Evolutionary conservation across 2,888 invertebrate genomes (phyloP), one percentile per base, ranked within the genome.

Genomic region (Eupithecia tripunctaria): DNA sequence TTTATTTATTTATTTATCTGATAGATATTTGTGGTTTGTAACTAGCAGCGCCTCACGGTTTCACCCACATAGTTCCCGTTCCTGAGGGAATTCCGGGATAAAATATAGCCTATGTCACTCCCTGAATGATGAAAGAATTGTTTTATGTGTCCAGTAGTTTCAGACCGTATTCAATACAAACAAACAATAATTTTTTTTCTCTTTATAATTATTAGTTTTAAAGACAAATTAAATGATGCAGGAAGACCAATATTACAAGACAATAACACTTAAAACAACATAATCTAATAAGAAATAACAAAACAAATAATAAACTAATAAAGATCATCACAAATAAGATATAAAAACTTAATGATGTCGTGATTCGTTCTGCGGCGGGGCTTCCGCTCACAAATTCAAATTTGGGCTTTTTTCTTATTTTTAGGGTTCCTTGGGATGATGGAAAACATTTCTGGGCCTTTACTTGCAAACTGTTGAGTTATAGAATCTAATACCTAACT

Each of bases 351-450:
- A 93, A 93, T 93, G 91, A 92, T 91, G 88, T 86, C 83, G 78
- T 84, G 84, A 92, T 93, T 93, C 92, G 93, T 92, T 92, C 85
- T 92, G 90, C 88, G 79, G 82, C 83, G 72, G 86, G 87, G 93
- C 92, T 93, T 93, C 93, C 93, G 93, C 86, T 91, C 90, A 85
- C 82, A 81, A 84, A 91, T 91, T 91, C 89, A 88, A 92, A 91
- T 91, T 91, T 90, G 85, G 63, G 63, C 41, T 76, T 74, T 77
- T 76, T 77, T 76, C 69, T 67, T 67, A 72, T 79, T 79, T 76
- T 77, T 69, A 74, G 78, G 74, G 78, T 76, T 79, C 76, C 70
- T 68, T 72, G 41, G 67, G 29, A 60, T 18, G 15, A 10, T 27
- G 1, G 15, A 27, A 8, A 60, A 29, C 8, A 10, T 60, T 29